A percentile compares a stretch with the other conserved stretches of the same genome.
Evolutionary conservation across 2,797 vertebrate genomes (phyloP).

Genomic region (Iguana delicatissima): DNA sequence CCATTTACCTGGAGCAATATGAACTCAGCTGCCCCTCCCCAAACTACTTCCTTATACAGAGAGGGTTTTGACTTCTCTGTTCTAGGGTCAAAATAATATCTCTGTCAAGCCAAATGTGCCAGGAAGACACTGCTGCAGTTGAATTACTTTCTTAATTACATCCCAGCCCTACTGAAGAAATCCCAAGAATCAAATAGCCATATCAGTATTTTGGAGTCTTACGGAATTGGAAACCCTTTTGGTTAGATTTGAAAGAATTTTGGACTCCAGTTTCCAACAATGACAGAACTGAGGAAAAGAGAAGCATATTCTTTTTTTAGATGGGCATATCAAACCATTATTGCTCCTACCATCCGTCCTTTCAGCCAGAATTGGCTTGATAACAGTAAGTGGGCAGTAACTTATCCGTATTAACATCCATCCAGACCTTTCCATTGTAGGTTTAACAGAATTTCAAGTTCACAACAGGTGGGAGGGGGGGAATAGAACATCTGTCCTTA

Average conservation of each 20-base stretch:
- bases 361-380: background rate
- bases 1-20: background rate
- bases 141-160: background rate
- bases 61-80: background rate
- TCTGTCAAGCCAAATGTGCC: background rate
- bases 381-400: background rate
- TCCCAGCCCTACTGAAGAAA: background rate
- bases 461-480: too few relatives aligned
- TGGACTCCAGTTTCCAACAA: background rate
- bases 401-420: background rate
- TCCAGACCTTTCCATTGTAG: background rate
- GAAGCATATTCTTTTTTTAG: background rate
- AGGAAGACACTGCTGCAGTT: background rate
- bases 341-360: too few relatives aligned
- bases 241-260: background rate
- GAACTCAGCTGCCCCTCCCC: background rate
- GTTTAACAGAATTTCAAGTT: background rate
- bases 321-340: background rate
- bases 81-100: background rate
- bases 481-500: background rate
- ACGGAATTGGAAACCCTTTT: background rate
- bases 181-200: background rate
- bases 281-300: background rate
- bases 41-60: background rate
- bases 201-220: background rate